phyloP scores from a whole-genome alignment of 2,888 invertebrate genomes.

The Cheilosia vernalis region DNA sequence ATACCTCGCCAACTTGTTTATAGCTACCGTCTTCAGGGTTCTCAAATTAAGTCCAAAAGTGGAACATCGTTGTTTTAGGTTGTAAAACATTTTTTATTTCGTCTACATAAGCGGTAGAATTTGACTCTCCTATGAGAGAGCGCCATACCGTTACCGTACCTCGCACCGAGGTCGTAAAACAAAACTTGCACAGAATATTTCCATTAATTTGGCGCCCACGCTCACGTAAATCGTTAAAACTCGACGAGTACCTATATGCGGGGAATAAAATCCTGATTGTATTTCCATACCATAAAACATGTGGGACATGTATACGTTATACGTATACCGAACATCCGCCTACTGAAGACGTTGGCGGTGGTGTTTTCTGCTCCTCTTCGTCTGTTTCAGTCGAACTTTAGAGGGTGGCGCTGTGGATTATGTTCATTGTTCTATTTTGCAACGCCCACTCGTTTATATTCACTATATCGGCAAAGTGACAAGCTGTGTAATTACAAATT shows the following conservation, averaged over 20 bases:
- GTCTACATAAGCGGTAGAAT: conserved; percentile 19
- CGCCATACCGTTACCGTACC: background rate
- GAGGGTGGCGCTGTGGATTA: background rate
- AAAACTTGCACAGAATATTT: conserved; percentile 66
- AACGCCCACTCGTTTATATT: conserved; percentile 44
- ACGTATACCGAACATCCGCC: background rate
- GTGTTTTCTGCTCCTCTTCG: conserved; percentile 2
- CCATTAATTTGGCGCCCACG: conserved; percentile 69
- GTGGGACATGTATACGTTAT: background rate
- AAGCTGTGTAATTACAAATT: conserved; percentile 66
- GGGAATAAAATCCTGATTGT: conserved; percentile 42
- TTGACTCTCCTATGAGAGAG: conserved; percentile 4
- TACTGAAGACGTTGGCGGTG: conserved; percentile 16
- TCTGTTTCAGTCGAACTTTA: background rate
- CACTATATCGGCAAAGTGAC: conserved; percentile 60
- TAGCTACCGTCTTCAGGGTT: too few species aligned
- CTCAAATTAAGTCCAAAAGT: too few species aligned
- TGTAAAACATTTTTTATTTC: conserved; percentile 35
- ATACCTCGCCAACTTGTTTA: too few species aligned
- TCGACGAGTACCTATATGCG: conserved; percentile 1
- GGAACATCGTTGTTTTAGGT: conserved; percentile 18
- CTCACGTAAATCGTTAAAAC: conserved; percentile 36
- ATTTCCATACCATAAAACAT: conserved; percentile 11
- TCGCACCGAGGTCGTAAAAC: conserved; percentile 41
- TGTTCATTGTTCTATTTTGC: conserved; percentile 21